Evolutionary conservation across 2,888 invertebrate genomes (phyloP).

Genomic region (Tenthredo scrophulariae): DNA sequence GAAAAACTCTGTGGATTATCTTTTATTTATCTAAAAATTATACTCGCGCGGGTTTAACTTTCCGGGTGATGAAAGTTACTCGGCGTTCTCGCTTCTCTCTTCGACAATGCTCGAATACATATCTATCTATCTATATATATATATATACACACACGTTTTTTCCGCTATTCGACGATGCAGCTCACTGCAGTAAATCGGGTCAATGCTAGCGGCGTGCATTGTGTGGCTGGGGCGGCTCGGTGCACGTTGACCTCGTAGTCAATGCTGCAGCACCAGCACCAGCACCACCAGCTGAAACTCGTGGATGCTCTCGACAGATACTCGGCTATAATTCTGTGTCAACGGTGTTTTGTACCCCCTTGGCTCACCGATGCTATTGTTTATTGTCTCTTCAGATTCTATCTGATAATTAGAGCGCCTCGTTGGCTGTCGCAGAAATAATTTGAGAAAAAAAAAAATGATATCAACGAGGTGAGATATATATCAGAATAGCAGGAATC

Average conservation of each 20-base stretch:
- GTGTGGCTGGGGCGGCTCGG: conserved; percentile 27
- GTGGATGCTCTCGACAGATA: conserved; percentile 27
- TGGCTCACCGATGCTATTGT: background rate
- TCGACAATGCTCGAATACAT: background rate
- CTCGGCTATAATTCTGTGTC: background rate
- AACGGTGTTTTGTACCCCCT: background rate
- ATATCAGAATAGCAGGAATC: no score
- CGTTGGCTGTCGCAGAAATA: background rate
- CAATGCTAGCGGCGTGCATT: conserved; percentile 41
- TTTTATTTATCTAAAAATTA: background rate
- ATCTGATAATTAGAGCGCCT: conserved; percentile 10
- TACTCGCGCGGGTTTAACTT: background rate
- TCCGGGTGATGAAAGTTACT: background rate
- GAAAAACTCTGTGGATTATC: background rate
- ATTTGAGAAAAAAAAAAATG: background rate
- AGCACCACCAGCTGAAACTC: background rate
- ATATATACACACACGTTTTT: no score
- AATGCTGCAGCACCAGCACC: conserved; percentile 20
- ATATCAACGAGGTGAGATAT: no score
- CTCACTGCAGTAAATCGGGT: conserved; percentile 37
- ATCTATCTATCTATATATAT: background rate
- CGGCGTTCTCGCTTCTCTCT: background rate
- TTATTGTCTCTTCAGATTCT: background rate
- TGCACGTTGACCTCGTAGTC: conserved; percentile 42
- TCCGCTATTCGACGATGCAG: conserved; percentile 24